A percentile compares a stretch with the other conserved stretches of the same genome.
These are phyloP conservation scores for Helobdella robusta DNA, from an alignment of 2,888 invertebrate species.

Conservation along the genomic window DNA sequence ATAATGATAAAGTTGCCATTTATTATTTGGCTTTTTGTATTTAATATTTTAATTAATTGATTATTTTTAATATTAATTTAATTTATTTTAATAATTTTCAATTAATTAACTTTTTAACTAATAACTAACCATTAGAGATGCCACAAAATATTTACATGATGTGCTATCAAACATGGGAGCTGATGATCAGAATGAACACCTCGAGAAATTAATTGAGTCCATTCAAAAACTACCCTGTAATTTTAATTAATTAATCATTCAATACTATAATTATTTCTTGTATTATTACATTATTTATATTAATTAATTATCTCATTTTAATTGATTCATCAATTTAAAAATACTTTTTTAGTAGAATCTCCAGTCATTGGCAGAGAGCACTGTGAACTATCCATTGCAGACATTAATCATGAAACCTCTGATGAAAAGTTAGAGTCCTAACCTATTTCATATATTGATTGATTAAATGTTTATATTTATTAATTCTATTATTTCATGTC, in stretches of 20 bases:
- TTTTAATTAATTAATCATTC: constrained; percentile 37
- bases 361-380: constrained; percentile 65
- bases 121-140: constrained; percentile 53
- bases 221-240: constrained; percentile 59
- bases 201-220: constrained; percentile 68
- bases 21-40: too few species aligned
- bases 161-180: constrained; percentile 59
- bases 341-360: constrained; percentile 40
- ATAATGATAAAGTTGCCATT: too few species aligned
- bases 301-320: too few species aligned
- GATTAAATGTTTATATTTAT: too few species aligned
- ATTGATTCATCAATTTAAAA: neutral
- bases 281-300: too few species aligned
- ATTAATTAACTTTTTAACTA: neutral
- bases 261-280: neutral
- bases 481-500: too few species aligned
- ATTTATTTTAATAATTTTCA: neutral
- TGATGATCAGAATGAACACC: constrained; percentile 60
- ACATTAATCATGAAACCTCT: constrained; percentile 49
- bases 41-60: too few species aligned
- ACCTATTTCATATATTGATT: neutral
- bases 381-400: constrained; percentile 65
- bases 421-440: constrained; percentile 41
- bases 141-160: constrained; percentile 63
- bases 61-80: neutral